phyloP scores from a whole-genome alignment of 2,888 invertebrate species.

The Branchellion lobata region DNA sequence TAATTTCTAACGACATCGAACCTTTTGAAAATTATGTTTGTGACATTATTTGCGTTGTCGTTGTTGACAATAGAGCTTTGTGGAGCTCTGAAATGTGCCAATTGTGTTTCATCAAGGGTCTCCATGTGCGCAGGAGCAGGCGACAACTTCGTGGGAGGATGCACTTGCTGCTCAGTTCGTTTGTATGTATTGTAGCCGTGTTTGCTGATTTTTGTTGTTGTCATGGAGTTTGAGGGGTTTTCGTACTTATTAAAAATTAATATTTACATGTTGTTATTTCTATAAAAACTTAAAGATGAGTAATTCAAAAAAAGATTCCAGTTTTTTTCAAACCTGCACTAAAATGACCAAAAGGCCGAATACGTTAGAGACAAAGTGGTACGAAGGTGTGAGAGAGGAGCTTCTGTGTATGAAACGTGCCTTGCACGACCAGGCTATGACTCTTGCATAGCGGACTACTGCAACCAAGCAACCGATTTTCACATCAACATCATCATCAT shows the following conservation, averaged over 20 bases:
- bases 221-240: too few relatives aligned
- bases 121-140: not conserved
- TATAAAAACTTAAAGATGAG: too few relatives aligned
- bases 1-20: too few relatives aligned
- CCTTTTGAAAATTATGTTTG: too few relatives aligned
- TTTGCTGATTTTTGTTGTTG: too few relatives aligned
- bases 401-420: not conserved
- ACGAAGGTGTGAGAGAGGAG: slow-evolving; percentile 4
- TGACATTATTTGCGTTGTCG: too few relatives aligned
- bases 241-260: too few relatives aligned
- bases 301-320: too few relatives aligned
- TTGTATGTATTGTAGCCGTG: too few relatives aligned
- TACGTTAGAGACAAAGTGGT: not conserved
- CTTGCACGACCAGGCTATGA: not conserved
- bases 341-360: not conserved
- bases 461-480: not conserved
- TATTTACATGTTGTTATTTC: too few relatives aligned
- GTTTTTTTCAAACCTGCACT: too few relatives aligned
- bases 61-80: too few relatives aligned
- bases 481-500: not conserved
- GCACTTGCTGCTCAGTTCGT: slow-evolving; percentile 13
- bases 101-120: slow-evolving; percentile 1
- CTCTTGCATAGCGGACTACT: not conserved
- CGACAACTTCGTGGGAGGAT: not conserved
- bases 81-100: not conserved